phyloP scores from a whole-genome alignment of 1,140 invertebrate species.

The Rhyzopertha dominica region DNA sequence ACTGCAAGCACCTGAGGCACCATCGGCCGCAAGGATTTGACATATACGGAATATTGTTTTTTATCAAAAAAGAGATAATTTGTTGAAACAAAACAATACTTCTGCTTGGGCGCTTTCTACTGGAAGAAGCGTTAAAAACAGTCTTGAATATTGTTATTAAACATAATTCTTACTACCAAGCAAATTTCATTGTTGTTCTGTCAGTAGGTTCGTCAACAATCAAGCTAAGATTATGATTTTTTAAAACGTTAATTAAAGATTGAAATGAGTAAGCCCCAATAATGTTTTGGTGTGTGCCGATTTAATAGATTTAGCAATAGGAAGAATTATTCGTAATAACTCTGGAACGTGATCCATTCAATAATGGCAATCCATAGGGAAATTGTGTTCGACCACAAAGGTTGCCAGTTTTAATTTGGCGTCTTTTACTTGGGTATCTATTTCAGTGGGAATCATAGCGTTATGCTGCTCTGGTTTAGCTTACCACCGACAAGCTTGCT shows the following conservation, averaged over 20 bases:
- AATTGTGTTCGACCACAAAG: constrained; percentile 11
- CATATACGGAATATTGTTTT: too few relatives aligned
- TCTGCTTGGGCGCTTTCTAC: too few relatives aligned
- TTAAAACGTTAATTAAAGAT: constrained; percentile 1
- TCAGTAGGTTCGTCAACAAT: too few relatives aligned
- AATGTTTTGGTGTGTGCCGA: constrained; percentile 9
- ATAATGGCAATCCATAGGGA: constrained; percentile 1
- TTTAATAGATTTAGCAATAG: constrained; percentile 10
- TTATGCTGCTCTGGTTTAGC: background rate
- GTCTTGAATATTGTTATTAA: too few relatives aligned
- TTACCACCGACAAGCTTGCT: background rate
- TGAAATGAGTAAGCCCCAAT: constrained; percentile 3
- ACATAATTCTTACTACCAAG: too few relatives aligned
- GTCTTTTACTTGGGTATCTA: constrained; percentile 9
- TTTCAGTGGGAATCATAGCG: constrained; percentile 8
- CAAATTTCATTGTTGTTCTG: too few relatives aligned
- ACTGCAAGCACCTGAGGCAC: too few relatives aligned
- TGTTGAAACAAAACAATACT: too few relatives aligned
- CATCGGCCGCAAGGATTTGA: too few relatives aligned
- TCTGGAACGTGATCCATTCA: constrained; percentile 8
- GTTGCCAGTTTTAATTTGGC: constrained; percentile 3
- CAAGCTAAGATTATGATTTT: constrained; percentile 9
- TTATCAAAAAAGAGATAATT: too few relatives aligned
- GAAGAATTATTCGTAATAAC: constrained; percentile 2
- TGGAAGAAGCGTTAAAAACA: too few relatives aligned